These are phyloP conservation scores for Leucophora obtusa DNA, from an alignment of 2,888 invertebrate genomes.

Conservation along the genomic window DNA sequence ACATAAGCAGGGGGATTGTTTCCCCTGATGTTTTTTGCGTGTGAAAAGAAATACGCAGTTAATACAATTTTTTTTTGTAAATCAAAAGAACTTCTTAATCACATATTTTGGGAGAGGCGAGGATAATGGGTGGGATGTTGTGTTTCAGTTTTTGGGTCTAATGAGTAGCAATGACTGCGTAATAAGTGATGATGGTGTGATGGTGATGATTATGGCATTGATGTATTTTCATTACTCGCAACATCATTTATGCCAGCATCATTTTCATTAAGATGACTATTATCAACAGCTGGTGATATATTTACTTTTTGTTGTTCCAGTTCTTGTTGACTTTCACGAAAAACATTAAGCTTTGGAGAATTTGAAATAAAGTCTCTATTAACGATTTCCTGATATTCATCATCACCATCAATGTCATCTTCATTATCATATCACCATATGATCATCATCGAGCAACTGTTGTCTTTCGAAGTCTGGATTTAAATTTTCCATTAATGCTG, in stretches of 20 bases:
- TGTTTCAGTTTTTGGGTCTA: neutral
- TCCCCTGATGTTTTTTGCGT: no score
- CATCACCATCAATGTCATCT: no score
- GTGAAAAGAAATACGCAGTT: neutral
- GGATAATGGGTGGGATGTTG: slow-evolving; percentile 19
- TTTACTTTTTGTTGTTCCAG: slow-evolving; percentile 8
- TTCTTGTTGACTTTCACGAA: slow-evolving; percentile 9
- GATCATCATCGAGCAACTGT: slow-evolving; percentile 47
- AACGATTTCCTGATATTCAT: no score
- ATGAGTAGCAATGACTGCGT: neutral
- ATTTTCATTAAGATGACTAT: slow-evolving; percentile 6
- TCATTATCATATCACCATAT: slow-evolving; percentile 56
- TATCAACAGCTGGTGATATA: slow-evolving; percentile 5
- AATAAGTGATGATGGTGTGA: neutral
- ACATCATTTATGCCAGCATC: slow-evolving; percentile 32
- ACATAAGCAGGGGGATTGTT: no score
- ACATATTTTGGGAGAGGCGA: slow-evolving; percentile 18
- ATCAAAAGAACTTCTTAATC: slow-evolving; percentile 29
- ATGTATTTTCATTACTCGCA: slow-evolving; percentile 10
- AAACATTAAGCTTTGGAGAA: slow-evolving; percentile 18
- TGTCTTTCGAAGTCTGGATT: slow-evolving; percentile 50
- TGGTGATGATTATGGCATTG: slow-evolving; percentile 24
- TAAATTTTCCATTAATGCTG: neutral
- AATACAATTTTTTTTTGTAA: neutral
- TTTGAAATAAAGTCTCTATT: slow-evolving; percentile 5